A percentile compares a stretch with the other conserved stretches of the same genome.
Conservation (phyloP, 2,797 vertebrate genomes). For the Amblyopsis hoosieri region DNA sequence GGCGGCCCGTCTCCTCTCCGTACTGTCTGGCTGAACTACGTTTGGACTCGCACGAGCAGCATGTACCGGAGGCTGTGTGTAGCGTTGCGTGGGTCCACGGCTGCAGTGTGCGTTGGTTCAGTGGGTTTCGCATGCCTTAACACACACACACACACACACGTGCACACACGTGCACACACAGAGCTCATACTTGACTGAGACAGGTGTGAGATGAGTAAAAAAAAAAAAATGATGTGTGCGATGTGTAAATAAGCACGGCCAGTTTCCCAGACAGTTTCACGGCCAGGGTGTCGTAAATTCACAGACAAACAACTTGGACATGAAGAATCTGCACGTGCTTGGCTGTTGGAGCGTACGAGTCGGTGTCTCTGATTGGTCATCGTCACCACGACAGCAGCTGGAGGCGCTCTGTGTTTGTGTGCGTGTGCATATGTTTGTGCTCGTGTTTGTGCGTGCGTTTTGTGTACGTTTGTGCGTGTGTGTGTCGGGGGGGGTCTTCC, state of each 20-base stretch:
- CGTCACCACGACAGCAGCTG: slow-evolving; percentile 63
- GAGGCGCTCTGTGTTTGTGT: slow-evolving; percentile 28
- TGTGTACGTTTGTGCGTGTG: slow-evolving; percentile 5
- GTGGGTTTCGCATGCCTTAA: too few relatives aligned
- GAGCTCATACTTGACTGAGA: not conserved
- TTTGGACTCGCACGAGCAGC: not conserved
- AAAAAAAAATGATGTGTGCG: not conserved
- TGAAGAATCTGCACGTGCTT: slow-evolving; percentile 15
- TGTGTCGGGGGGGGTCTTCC: not conserved
- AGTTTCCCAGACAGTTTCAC: slow-evolving; percentile 19
- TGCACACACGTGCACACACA: too few relatives aligned
- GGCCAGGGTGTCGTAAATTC: slow-evolving; percentile 29
- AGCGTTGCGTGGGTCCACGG: not conserved
- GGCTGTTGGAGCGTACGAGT: slow-evolving; percentile 10
- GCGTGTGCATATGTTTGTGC: too few relatives aligned
- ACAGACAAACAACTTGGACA: slow-evolving; percentile 29
- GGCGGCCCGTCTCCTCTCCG: too few relatives aligned
- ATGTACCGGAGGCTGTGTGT: not conserved
- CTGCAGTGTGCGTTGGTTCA: not conserved
- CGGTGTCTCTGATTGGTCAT: slow-evolving; percentile 15
- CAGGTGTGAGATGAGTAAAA: slow-evolving; percentile 7
- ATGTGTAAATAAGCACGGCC: slow-evolving; percentile 32
- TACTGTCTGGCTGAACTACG: not conserved
- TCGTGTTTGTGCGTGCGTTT: too few relatives aligned
- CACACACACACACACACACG: too few relatives aligned